A percentile compares a stretch with the other conserved stretches of the same genome.
Evolutionary conservation across 23 tunicate species (phyloP).

Genomic region (Pegea sp.): DNA sequence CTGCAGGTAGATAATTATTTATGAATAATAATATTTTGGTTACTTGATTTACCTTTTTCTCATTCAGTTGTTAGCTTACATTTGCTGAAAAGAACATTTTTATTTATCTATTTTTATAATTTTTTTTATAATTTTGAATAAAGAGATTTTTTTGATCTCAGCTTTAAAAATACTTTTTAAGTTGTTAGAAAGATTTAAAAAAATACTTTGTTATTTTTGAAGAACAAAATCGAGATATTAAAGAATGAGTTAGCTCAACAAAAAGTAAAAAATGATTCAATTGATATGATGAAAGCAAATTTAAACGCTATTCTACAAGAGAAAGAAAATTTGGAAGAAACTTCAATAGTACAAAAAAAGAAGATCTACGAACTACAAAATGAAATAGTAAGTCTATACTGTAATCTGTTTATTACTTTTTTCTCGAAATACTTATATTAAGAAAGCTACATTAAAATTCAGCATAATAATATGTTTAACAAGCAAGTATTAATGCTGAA

Average conservation of each 20-base stretch:
- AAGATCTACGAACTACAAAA: constrained; percentile 14
- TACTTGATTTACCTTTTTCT: not conserved
- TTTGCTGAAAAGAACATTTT: not conserved
- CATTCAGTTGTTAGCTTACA: not conserved
- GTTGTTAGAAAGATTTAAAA: not conserved
- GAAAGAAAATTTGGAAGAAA: constrained; percentile 15
- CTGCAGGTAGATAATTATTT: constrained; percentile 12
- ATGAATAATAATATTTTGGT: not conserved
- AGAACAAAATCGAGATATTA: constrained; percentile 44
- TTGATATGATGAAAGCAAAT: constrained; percentile 12
- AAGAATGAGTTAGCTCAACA: constrained; percentile 35
- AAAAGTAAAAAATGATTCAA: constrained; percentile 13
- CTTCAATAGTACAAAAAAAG: constrained; percentile 6
- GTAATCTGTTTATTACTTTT: not conserved
- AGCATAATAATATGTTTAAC: too few relatives aligned
- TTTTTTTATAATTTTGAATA: too few relatives aligned
- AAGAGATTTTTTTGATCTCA: too few relatives aligned
- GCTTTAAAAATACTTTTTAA: too few relatives aligned
- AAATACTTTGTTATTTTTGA: not conserved
- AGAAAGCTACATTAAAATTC: too few relatives aligned
- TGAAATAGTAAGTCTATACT: constrained; percentile 2
- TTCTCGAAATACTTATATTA: not conserved
- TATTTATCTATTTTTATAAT: not conserved
- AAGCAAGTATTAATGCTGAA: too few relatives aligned
- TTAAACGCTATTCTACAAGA: constrained; percentile 6